These are phyloP conservation scores for Tenebrosternarchus preto DNA, from an alignment of 2,113 vertebrate genomes.

Conservation along the genomic window DNA sequence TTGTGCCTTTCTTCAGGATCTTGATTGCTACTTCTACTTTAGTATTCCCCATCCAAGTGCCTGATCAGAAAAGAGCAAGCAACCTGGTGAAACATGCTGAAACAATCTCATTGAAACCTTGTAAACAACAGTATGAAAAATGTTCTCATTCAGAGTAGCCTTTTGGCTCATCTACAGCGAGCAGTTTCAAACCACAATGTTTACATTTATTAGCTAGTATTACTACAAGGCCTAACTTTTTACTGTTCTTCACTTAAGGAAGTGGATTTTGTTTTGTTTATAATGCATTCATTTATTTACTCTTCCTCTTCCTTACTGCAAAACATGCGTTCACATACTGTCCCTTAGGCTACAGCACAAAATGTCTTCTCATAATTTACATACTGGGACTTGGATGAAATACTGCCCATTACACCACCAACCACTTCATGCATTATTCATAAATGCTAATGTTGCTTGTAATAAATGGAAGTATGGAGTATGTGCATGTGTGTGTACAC, in stretches of 20 bases:
- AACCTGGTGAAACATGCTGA: not conserved
- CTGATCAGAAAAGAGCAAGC: conserved; percentile 61
- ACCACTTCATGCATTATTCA: no score
- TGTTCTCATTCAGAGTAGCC: no score
- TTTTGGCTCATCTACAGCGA: no score
- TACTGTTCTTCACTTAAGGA: not conserved
- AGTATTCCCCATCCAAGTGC: conserved; percentile 95
- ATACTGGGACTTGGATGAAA: no score
- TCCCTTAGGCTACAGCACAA: no score
- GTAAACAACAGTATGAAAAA: not conserved
- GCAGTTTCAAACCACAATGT: no score
- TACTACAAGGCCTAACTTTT: no score
- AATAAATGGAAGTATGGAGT: not conserved
- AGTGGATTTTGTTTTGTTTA: not conserved
- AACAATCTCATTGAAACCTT: not conserved
- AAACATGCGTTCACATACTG: no score
- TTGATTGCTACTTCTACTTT: conserved; percentile 98
- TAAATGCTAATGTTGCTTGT: no score
- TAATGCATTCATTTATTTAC: not conserved
- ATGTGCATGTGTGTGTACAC: not conserved
- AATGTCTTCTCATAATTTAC: no score
- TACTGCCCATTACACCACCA: no score
- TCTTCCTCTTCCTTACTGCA: not conserved
- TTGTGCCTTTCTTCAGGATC: conserved; percentile 93
- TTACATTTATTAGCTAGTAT: no score